Base-by-base conservation (phyloP, 2,888 invertebrate genomes). In the Vanessa cardui region DNA sequence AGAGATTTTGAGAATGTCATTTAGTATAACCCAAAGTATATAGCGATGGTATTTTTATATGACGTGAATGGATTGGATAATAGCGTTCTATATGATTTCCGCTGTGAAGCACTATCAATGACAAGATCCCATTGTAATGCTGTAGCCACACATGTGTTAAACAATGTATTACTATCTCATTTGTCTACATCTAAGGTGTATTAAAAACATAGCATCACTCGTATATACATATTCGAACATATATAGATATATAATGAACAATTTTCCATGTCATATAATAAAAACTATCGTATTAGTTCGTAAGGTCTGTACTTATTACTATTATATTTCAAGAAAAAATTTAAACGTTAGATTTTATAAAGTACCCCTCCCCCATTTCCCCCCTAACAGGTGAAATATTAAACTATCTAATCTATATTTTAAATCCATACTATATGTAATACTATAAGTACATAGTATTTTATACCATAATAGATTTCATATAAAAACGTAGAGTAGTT, bases 11-110 rank as follows among this genome's bases (percentile, higher is more conserved):
- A 68, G 66, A 39, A 72, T 71, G 62, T 70, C 64, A 69, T 66
- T 72, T 69, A 67, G 61, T 64, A 72, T 76, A 78, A 79, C 77
- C 83, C 84, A 85, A 84, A 85, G 85, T 79, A 77, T 81, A 80
- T 79, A 81, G 73, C 60, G 50, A n/a, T 39, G 65, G 49, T 59
- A 56, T 54, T 18, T 49, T 54, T 62, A 62, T 50, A 46, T 71
- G 65, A 46, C 56, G 54, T 63, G 56, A 39, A 18, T 39, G 1
- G 6, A 20, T 18, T 9, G 6, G 18, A 49, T 18, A 20, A 8
- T 8, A 18, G 18, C 20, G 49, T 20, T n/a, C 46, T 46, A 4
- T 49, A 49, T 20, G 49, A 49, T 9, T 49, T 12, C 39, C 12
- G 39, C 12, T 4, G 12, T 39, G 39, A 12, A 39, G 12, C 12